phyloP scores from a whole-genome alignment of 1,140 invertebrate genomes.

The Rhyzopertha dominica region DNA sequence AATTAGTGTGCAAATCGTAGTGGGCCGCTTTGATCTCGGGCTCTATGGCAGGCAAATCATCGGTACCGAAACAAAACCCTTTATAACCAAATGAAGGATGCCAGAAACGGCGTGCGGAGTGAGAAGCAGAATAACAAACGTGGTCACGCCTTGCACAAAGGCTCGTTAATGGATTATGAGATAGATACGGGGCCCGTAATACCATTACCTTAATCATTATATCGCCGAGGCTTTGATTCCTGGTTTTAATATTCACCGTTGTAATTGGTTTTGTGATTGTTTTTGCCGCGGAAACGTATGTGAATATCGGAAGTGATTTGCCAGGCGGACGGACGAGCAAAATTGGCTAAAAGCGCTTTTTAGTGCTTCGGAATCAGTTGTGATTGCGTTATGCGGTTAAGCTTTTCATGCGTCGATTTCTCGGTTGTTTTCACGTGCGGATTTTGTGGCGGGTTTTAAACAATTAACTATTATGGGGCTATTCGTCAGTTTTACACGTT shows the following conservation, averaged over 20 bases:
- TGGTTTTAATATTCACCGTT: conserved; percentile 33
- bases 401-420: no score
- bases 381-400: no score
- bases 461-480: no score
- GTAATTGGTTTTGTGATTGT: conserved; percentile 33
- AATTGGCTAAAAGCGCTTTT: conserved; percentile 21
- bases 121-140: conserved; percentile 16
- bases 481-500: no score
- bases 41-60: conserved; percentile 6
- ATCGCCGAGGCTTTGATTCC: conserved; percentile 30
- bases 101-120: neutral
- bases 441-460: no score
- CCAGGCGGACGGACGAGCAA: conserved; percentile 6
- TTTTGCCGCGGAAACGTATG: conserved; percentile 26
- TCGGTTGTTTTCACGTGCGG: no score
- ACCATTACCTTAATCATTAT: conserved; percentile 34
- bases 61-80: conserved; percentile 12
- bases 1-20: neutral
- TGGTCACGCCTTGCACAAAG: conserved; percentile 26
- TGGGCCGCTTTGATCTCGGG: neutral
- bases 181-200: conserved; percentile 29
- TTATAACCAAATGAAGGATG: neutral
- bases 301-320: conserved; percentile 20
- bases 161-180: conserved; percentile 31
- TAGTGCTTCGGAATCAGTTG: no score